A percentile compares a stretch with the other conserved stretches of the same genome.
Conservation (phyloP, 2,888 invertebrate species). For the Allolobophora icterica region DNA sequence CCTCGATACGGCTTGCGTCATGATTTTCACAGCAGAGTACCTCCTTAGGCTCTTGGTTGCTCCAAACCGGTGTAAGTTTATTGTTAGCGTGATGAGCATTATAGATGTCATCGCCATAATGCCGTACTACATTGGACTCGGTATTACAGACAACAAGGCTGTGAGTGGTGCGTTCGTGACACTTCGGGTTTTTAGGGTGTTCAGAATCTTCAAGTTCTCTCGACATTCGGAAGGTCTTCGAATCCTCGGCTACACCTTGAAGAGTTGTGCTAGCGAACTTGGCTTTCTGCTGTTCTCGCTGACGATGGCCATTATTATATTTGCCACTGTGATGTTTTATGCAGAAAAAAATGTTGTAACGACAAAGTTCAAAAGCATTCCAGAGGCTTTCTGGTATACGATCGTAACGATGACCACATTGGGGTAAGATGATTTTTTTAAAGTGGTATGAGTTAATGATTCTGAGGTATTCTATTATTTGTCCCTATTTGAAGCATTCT, state of each 20-base stretch:
- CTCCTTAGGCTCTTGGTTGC: slow-evolving; percentile 90
- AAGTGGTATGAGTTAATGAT: too few species aligned
- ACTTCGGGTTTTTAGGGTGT: slow-evolving; percentile 96
- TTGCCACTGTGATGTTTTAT: slow-evolving; percentile 99
- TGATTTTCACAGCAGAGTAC: slow-evolving; percentile 98
- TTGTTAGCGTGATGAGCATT: slow-evolving; percentile 97
- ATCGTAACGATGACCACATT: slow-evolving; percentile 99
- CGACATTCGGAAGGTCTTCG: slow-evolving; percentile 97
- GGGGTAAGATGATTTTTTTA: slow-evolving; percentile 75
- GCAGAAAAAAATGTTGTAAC: slow-evolving; percentile 97
- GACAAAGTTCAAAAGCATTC: slow-evolving; percentile 98
- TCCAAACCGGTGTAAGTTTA: slow-evolving; percentile 89
- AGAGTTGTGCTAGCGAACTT: slow-evolving; percentile 97
- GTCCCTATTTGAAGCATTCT: not conserved
- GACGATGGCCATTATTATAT: slow-evolving; percentile 99
- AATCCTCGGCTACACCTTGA: slow-evolving; percentile 97
- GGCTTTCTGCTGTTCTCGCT: slow-evolving; percentile 98
- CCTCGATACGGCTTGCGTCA: slow-evolving; percentile 98
- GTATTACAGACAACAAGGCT: slow-evolving; percentile 93
- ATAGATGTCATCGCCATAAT: slow-evolving; percentile 99
- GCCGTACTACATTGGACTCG: slow-evolving; percentile 96
- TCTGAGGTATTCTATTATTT: too few species aligned
- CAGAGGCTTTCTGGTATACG: slow-evolving; percentile 99
- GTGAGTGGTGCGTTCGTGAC: slow-evolving; percentile 99
- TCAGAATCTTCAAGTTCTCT: slow-evolving; percentile 99